Percentiles rank a stretch among this genome's conserved stretches.
These are phyloP conservation scores for Drosophila ohnishii DNA, from an alignment of 1,140 invertebrate genomes.

Conservation along the genomic window DNA sequence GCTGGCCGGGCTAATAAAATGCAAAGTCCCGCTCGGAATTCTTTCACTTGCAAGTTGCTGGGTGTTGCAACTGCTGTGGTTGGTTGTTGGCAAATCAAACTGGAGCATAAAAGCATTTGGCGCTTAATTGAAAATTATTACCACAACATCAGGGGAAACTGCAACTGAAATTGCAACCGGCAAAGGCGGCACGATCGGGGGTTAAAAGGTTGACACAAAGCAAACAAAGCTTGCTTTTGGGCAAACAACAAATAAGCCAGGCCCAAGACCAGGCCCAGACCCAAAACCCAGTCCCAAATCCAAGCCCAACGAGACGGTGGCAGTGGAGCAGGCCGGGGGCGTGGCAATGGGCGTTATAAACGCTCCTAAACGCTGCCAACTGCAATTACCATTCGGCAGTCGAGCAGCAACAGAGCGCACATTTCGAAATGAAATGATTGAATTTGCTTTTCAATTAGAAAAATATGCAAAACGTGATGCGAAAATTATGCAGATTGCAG, in stretches of 20 bases:
- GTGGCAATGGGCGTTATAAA: conserved; percentile 56
- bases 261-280: conserved; percentile 1
- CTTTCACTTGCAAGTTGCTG: conserved; percentile 20
- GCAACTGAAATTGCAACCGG: conserved; percentile 27
- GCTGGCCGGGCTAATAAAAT: conserved; percentile 46
- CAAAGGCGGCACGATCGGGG: conserved; percentile 45
- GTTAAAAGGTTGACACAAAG: conserved; percentile 65
- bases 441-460: conserved; percentile 65
- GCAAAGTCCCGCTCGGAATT: conserved; percentile 50
- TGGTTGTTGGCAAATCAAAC: conserved; percentile 39
- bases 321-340: conserved; percentile 29
- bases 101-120: conserved; percentile 59
- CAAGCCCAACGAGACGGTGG: conserved; percentile 21
- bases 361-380: conserved; percentile 54
- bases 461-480: conserved; percentile 62
- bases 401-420: conserved; percentile 1
- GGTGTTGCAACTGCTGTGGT: conserved; percentile 22
- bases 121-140: conserved; percentile 62
- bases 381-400: conserved; percentile 51
- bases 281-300: conserved; percentile 5
- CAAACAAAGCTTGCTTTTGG: conserved; percentile 49
- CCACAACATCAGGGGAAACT: conserved; percentile 38
- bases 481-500: conserved; percentile 63
- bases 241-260: conserved; percentile 31
- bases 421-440: conserved; percentile 63